Base-by-base conservation (phyloP, 2,113 vertebrate genomes). In the Rhabdomys dilectus region DNA sequence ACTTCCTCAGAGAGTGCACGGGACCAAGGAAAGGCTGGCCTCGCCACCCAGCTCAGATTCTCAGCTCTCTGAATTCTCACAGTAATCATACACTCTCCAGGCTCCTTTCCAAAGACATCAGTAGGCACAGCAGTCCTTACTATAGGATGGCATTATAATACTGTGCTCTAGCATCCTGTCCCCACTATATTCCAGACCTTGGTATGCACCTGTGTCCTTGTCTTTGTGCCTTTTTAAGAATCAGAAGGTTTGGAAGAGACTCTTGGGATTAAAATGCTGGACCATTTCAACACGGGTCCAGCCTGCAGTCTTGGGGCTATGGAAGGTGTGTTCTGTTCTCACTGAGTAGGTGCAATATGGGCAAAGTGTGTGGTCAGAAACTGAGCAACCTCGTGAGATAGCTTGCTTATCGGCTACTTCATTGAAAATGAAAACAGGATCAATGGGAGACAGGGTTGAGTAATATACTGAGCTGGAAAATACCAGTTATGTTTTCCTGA, bases 401-500 rank as follows among this genome's bases (percentile, higher is more conserved):
- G 17, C 10, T 1, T 58, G 21, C 15, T 58, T 26, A n/a, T 64
- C 95, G 60, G 77, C 3, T 42, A 77, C 26, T 31, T 39, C 34
- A 31, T 0, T 7, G 64, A 75, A 75, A 39, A n/a, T 19, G 58
- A 84, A 64, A 92, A 93, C 48, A 22, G 1, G 66, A 36, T 77
- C 53, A 5, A 0, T 8, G 17, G 12, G 39, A 21, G 31, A 72
- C 12, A 5, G n/a, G 48, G 29, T 3, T 15, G 73, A 66, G 0
- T 21, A 51, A 13, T 48, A 17, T 0, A 72, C 0, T 3, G 51
- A n/a, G 77, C 22, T 66, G 62, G 48, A 56, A 45, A 56, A 21
- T 10, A 42, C 15, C 15, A 3, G 8, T 45, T 70, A 1, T 15
- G 15, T 21, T 75, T 86, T 36, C 70, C 84, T 19, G 8, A 12